Evolutionary conservation across 2,888 invertebrate genomes (phyloP).

Genomic region (Unio delphinus): DNA sequence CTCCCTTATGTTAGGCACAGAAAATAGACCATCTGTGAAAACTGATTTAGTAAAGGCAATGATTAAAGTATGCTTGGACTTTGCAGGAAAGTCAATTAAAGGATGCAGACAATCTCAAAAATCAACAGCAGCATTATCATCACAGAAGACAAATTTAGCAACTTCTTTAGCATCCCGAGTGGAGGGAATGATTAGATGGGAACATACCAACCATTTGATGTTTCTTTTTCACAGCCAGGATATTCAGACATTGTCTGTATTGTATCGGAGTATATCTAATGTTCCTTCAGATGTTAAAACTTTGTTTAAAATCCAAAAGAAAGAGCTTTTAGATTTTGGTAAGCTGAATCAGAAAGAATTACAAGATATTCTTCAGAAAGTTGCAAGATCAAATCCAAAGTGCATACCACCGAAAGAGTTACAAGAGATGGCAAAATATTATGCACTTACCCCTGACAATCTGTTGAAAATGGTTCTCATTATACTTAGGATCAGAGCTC

Average conservation of each 20-base stretch:
- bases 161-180: not conserved
- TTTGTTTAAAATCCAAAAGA: not conserved
- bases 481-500: slow-evolving; percentile 10
- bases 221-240: slow-evolving; percentile 1
- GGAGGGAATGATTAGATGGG: slow-evolving; percentile 1
- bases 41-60: too few relatives aligned
- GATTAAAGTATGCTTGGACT: too few relatives aligned
- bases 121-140: not conserved
- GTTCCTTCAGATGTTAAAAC: not conserved
- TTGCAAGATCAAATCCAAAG: not conserved
- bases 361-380: not conserved
- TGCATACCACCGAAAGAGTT: not conserved
- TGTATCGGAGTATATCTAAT: not conserved
- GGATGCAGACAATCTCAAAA: too few relatives aligned
- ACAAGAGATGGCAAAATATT: not conserved
- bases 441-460: slow-evolving; percentile 25
- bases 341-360: not conserved
- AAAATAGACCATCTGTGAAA: too few relatives aligned
- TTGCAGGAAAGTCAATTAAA: too few relatives aligned
- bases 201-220: not conserved
- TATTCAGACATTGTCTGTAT: not conserved
- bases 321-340: not conserved
- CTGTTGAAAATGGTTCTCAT: slow-evolving; percentile 23
- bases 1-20: too few relatives aligned
- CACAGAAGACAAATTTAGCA: not conserved